Percentiles rank a stretch among this genome's conserved stretches.
Conservation (phyloP, 2,888 invertebrate genomes). For the Scaptodrosophila latifasciaeformis region DNA sequence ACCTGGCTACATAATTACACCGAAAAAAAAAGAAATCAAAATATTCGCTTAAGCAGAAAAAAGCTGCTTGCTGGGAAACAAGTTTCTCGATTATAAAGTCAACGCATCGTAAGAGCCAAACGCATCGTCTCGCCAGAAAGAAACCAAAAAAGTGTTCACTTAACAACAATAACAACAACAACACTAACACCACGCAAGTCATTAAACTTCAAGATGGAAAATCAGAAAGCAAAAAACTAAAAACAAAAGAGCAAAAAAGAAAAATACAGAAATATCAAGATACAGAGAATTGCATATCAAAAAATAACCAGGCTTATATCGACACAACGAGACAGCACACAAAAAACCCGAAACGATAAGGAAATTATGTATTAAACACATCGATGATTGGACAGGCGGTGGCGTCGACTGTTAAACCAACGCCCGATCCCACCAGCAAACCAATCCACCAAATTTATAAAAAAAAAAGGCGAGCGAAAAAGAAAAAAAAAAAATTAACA, state of each 20-base stretch:
- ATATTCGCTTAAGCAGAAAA: too few relatives aligned
- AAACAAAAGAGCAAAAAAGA: conserved; percentile 13
- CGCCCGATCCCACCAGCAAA: conserved; percentile 17
- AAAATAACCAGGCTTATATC: conserved; percentile 6
- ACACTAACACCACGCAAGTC: conserved; percentile 43
- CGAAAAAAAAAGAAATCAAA: too few relatives aligned
- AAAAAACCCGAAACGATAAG: conserved; percentile 47
- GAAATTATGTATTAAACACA: conserved; percentile 67
- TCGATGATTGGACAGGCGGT: conserved; percentile 47
- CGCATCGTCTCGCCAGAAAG: conserved; percentile 20
- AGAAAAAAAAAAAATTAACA: conserved; percentile 46
- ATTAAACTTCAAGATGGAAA: conserved; percentile 59
- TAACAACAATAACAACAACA: conserved; percentile 11
- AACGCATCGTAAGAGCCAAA: too few relatives aligned
- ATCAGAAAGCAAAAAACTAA: conserved; percentile 48
- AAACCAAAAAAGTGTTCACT: conserved; percentile 57
- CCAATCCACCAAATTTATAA: conserved; percentile 10
- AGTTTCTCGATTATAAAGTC: too few relatives aligned
- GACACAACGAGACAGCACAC: not conserved
- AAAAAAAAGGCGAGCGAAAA: conserved; percentile 22
- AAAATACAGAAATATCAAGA: conserved; percentile 18
- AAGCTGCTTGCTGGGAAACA: too few relatives aligned
- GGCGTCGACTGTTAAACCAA: too few relatives aligned
- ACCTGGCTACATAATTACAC: conserved; percentile 30
- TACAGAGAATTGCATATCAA: conserved; percentile 15